Base-by-base conservation (phyloP, 2,113 vertebrate genomes). In the Strigops habroptila region DNA sequence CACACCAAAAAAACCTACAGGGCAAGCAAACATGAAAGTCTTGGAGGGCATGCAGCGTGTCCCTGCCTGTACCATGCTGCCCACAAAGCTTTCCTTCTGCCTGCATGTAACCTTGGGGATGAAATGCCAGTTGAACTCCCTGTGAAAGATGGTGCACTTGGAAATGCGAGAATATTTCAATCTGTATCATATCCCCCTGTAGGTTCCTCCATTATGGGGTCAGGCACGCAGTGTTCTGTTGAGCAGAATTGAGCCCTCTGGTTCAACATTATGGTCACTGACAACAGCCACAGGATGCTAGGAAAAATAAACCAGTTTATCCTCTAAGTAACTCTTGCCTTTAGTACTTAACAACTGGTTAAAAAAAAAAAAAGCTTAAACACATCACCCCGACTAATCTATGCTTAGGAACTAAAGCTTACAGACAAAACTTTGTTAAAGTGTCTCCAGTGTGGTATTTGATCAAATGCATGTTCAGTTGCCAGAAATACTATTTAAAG, bases 1-100 rank as follows among this genome's bases (percentile, higher is more conserved):
- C 1, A 6, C 10, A 46, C 23, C 9, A 13, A 62, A 77, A 44
- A 44, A 57, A 48, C 6, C 5, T 21, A 16, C 6, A 39, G 24
- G 28, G 3, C 24, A 65, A 80, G 31, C 18, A 81, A 46, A 49
- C 0, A 2, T 41, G 17, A 67, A 83, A 80, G 28, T 12, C 25
- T 37, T 0, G 0, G 43, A 78, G 48, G 27, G 15, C 35, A 37
- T 3, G 3, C 31, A 28, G 12, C 9, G 22, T 68, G 65, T 68
- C 19, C 23, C n/a, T 79, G 71, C 46, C 25, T n/a, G 35, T 35
- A 52, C 52, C 0, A 1, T 57, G 31, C 49, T 88, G 91, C 41
- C 44, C 24, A 24, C 1, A 0, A 86, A 74, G 18, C 16, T 67
- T 75, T 84, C 55, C 41, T 44, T 57, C 82, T 67, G 28, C 55